Base-by-base conservation (phyloP, 1,140 invertebrate genomes). In the Dinoponera quadriceps region DNA sequence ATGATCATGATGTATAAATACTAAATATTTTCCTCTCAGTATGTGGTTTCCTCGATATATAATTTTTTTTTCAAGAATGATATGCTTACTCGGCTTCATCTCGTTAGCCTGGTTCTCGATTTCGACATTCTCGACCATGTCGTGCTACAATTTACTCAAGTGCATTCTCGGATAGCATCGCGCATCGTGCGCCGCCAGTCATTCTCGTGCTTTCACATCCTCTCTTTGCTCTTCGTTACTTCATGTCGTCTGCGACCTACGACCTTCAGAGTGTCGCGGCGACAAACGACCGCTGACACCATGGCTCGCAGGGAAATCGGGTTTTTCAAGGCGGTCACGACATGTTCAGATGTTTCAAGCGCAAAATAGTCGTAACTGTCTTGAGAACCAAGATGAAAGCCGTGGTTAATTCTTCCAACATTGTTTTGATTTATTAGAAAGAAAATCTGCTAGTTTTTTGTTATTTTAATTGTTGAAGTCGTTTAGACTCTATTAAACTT, bases 221-320 rank as follows among this genome's bases (percentile, higher is more conserved):
- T 22, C 38, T 3, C 38, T 27, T 66, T 29, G 22, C 20, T 49
- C 1, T 18, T 54, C 48, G 33, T 57, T 55, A 78, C 14, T 49
- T 22, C 7, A 29, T 69, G 22, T 65, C 20, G 25, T 25, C 29
- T 66, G 22, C 16, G 27, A 63, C 38, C 59, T 68, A 33, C 48
- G 48, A 78, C 54, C 65, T 82, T 71, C 29, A 66, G 60, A 63
- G 54, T 68, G 33, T 63, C 54, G 18, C 16, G 44, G 29, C 22
- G 16, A 75, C 62, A 85, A 82, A 72, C 0, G 51, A 44, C 20
- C 38, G 13, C 7, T 7, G 75, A 27, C 66, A 65, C 14, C n/a
- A 65, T 29, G 54, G 63, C 38, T 75, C n/a, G 51, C 75, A 66
- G 62, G 62, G 62, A 57, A 71, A 85, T 60, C 59, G 48, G 69